Percentiles rank a stretch among this genome's conserved stretches.
Evolutionary conservation across 2,113 vertebrate species (phyloP).

Genomic region (Stomatorhinus ivindoensis): DNA sequence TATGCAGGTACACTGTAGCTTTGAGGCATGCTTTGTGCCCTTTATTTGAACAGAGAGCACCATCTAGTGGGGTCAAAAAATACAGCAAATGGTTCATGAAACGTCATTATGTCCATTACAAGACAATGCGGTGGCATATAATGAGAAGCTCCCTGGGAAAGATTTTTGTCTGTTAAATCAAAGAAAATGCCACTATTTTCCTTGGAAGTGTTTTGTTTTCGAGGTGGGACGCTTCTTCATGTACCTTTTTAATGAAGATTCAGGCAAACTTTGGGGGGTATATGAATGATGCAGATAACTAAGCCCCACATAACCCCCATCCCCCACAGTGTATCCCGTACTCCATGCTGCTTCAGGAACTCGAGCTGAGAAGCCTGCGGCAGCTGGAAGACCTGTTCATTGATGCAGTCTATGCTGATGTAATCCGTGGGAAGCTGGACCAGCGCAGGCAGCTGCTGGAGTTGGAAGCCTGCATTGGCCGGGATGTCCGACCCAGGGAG

Average conservation of each 20-base stretch:
- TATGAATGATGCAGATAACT: neutral
- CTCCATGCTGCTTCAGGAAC: conserved; percentile 68
- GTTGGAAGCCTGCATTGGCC: conserved; percentile 72
- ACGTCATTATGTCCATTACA: neutral
- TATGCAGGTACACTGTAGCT: conserved; percentile 62
- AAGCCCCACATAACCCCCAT: conserved; percentile 23
- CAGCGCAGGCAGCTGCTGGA: conserved; percentile 72
- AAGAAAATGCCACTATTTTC: neutral
- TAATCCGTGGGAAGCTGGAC: conserved; percentile 75
- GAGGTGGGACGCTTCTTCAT: neutral
- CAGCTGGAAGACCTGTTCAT: conserved; percentile 76
- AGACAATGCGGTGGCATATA: neutral
- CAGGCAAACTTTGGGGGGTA: neutral
- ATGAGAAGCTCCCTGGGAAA: neutral
- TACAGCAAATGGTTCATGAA: neutral
- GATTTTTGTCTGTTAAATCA: neutral
- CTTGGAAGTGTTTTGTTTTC: neutral
- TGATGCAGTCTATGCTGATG: conserved; percentile 71
- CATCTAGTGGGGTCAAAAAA: neutral
- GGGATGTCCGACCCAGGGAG: conserved; percentile 69
- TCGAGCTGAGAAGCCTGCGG: conserved; percentile 70
- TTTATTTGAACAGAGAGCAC: neutral
- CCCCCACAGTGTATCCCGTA: conserved; percentile 71
- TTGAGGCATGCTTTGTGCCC: neutral
- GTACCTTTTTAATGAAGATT: neutral